Evolutionary conservation across 2,797 vertebrate genomes (phyloP).

Genomic region (Calcarius lapponicus): DNA sequence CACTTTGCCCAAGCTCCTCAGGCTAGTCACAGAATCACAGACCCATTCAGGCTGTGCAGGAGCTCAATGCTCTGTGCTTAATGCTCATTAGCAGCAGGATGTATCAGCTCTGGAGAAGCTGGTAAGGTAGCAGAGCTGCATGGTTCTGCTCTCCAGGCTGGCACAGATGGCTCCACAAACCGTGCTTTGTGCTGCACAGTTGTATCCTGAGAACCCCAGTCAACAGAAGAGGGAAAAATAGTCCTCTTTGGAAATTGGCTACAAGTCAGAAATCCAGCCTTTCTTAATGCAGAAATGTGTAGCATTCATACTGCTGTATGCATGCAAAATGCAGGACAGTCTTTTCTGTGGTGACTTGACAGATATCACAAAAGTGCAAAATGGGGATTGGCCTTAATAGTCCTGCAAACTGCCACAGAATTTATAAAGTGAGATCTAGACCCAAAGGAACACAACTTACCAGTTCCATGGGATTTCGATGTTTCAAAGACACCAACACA

Average conservation of each 20-base stretch:
- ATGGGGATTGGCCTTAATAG: neutral
- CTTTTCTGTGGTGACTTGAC: neutral
- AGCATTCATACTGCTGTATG: neutral
- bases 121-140: neutral
- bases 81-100: neutral
- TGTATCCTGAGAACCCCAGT: neutral
- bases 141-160: neutral
- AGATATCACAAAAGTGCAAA: neutral
- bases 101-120: neutral
- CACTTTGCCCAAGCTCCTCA: neutral
- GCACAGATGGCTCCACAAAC: neutral
- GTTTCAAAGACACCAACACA: neutral
- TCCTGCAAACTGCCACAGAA: neutral
- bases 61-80: neutral
- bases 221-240: neutral
- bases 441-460: neutral
- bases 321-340: neutral
- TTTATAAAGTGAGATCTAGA: neutral
- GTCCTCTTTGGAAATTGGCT: neutral
- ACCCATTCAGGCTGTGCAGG: neutral
- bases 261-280: neutral
- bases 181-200: neutral
- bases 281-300: neutral
- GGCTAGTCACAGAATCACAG: neutral
- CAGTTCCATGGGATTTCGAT: neutral